A percentile compares a stretch with the other conserved stretches of the same genome.
phyloP scores from a whole-genome alignment of 2,797 vertebrate genomes.

The Pangasius macronema region DNA sequence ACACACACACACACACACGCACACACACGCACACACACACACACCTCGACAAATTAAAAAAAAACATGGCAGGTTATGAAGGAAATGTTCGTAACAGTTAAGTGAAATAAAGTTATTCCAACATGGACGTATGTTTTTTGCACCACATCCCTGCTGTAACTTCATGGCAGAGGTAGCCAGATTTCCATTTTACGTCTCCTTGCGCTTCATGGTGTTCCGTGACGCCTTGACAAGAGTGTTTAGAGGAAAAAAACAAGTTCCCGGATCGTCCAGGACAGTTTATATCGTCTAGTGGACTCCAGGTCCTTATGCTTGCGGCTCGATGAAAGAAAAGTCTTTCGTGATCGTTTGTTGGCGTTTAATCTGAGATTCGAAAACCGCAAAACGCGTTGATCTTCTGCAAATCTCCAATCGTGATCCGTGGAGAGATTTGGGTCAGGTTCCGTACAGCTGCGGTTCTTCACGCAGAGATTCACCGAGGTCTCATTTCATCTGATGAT shows the following conservation, averaged over 20 bases:
- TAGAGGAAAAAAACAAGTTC: neutral
- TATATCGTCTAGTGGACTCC: neutral
- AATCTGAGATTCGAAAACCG: too few relatives aligned
- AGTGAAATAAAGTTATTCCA: neutral
- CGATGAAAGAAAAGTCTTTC: neutral
- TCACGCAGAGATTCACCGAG: neutral
- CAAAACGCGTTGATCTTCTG: neutral
- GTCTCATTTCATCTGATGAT: neutral
- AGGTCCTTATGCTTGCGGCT: too few relatives aligned
- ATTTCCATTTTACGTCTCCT: neutral
- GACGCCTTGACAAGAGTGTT: neutral
- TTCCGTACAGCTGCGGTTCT: too few relatives aligned
- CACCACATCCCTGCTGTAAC: neutral
- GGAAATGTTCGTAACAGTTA: neutral
- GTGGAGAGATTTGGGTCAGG: neutral
- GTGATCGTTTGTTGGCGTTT: neutral
- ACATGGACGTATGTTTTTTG: neutral
- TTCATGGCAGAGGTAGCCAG: neutral
- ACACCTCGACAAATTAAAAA: neutral
- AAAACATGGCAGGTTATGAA: neutral
- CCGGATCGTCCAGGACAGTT: neutral
- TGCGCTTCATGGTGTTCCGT: neutral
- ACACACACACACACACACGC: constrained; percentile 10
- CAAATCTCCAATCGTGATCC: neutral
- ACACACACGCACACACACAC: neutral